Base-by-base conservation (phyloP, 1,140 invertebrate species). In the Zelostemma sp. region DNA sequence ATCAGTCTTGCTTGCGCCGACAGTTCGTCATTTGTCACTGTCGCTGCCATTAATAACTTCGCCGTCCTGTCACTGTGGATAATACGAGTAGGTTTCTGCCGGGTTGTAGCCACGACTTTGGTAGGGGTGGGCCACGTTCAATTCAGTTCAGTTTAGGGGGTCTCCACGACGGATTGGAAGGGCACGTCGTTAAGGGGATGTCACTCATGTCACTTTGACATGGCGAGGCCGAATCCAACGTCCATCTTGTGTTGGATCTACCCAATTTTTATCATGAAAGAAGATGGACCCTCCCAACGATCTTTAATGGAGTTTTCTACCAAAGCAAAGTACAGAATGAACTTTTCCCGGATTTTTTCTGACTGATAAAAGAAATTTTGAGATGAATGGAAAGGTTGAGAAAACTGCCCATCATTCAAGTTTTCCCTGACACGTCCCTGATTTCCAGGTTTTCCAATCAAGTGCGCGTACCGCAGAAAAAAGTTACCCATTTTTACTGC, bases 1-100 rank as follows among this genome's bases (percentile, higher is more conserved):
- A 85, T 85, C 83, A 85, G 84, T 85, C 84, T 85, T 85, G 84
- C 84, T 85, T 85, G 84, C 83, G 83, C 82, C 82, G 84, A 85
- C 84, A 85, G 84, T 85, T 84, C 84, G 83, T 85, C 83, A 85
- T 85, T 85, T 85, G 83, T 84, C 82, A 85, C 79, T 85, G 84
- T 85, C 84, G 77, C 75, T 74, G 83, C 83, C 84, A 85, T 85
- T 85, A 85, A 85, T 85, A 85, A 85, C 83, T 85, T 80, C 80
- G 74, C 80, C 78, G 81, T 83, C 74, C 84, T 85, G 84, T 85
- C 82, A 85, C 82, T 85, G 83, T 80, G 83, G 83, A 85, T 85
- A 85, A 85, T 85, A 85, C 82, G 81, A 82, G 83, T 83, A 79
- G 82, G 80, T 82, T 77, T 83, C 77, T 57, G 66, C 70, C 74